Base-by-base conservation (phyloP, 2,113 vertebrate genomes). In the Podarcis raffonei region DNA sequence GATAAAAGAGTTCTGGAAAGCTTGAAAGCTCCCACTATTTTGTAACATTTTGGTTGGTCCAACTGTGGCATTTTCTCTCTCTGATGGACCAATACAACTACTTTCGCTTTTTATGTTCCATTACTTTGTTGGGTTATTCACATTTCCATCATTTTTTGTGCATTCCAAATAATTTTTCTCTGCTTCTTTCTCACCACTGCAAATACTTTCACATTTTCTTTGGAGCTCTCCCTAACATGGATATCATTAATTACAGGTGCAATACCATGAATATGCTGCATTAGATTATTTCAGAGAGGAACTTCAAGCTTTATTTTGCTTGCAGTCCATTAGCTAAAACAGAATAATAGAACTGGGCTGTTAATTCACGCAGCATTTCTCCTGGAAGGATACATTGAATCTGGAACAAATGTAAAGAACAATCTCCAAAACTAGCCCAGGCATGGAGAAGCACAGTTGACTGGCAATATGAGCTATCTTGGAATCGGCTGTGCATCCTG, bases 301-400 rank as follows among this genome's bases (percentile, higher is more conserved):
- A 35, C 30, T 35, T 25, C 69, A 68, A 37, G 5, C 59, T 68
- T 30, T 48, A 37, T 23, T 68, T 84, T 68, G 16, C 62, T 79
- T 86, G 62, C 25, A 69, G 39, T 42, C 12, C 37, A 86, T n/a
- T 48, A 79, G 85, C 37, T 48, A 53, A 68, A 18, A 78, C 75
- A 86, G 48, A 86, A 78, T 32, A 78, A 68, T 37, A 78, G 37
- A 27, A 86, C 27, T 86, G 75, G 37, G 25, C 23, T 78, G 37
- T 86, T 86, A 68, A 78, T 32, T 59, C 85, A 78, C 53, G 35
- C 79, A 78, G 69, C 59, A 66, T 39, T 59, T 42, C n/a, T 42
- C 59, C 84, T 66, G 74, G 74, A 86, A 62, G 37, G 13, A 86
- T 78, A 27, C n/a, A 78, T 79, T 79, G 78, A 48, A 79, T 86